Conservation (phyloP, 2,113 vertebrate genomes). For the Ancistrus triradiatus region DNA sequence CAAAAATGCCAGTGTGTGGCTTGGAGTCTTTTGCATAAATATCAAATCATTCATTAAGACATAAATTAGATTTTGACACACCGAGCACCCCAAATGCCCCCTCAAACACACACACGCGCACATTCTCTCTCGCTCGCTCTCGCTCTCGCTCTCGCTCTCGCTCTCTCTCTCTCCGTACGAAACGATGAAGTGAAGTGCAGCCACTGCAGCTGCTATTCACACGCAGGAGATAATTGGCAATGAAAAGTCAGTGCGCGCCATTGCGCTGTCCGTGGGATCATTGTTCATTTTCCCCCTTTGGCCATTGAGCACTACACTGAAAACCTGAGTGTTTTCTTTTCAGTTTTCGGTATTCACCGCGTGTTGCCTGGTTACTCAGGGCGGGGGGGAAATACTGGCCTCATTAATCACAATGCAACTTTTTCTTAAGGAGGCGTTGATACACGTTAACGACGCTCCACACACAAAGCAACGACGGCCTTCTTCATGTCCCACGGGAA, state of each 20-base stretch:
- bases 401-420: constrained; percentile 86
- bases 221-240: constrained; percentile 99
- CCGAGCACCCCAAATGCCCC: constrained; percentile 52
- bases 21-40: constrained; percentile 67
- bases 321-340: constrained; percentile 97
- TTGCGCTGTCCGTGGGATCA: constrained; percentile 97
- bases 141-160: too few relatives aligned
- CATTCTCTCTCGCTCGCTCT: too few relatives aligned
- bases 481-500: constrained; percentile 93
- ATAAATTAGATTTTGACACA: constrained; percentile 73
- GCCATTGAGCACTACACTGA: constrained; percentile 96
- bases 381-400: constrained; percentile 90
- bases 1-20: constrained; percentile 40
- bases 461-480: constrained; percentile 97
- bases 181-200: constrained; percentile 78
- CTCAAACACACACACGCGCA: constrained; percentile 28
- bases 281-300: constrained; percentile 91
- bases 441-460: constrained; percentile 97
- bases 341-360: constrained; percentile 98
- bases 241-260: constrained; percentile 99
- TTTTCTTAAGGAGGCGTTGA: constrained; percentile 88
- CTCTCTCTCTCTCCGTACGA: constrained; percentile 55
- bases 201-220: constrained; percentile 99
- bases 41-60: constrained; percentile 72
- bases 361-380: constrained; percentile 99